These are phyloP conservation scores for Tiaroga cobitis DNA, from an alignment of 2,797 vertebrate genomes.

Conservation along the genomic window DNA sequence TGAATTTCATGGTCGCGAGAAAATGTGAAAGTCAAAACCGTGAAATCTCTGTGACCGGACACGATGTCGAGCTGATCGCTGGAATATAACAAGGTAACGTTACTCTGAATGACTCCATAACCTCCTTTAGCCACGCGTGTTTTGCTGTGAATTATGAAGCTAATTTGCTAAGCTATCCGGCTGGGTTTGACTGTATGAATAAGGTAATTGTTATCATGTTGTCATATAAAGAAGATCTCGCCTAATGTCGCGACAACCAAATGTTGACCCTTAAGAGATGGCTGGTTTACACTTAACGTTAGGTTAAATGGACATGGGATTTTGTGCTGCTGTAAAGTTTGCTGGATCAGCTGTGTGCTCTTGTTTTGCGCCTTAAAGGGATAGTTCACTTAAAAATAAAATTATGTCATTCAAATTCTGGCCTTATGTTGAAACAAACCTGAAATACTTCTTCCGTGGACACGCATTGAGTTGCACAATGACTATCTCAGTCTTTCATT, in stretches of 20 bases:
- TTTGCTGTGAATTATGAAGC: constrained; percentile 28
- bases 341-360: constrained; percentile 31
- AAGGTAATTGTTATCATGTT: constrained; percentile 19
- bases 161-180: constrained; percentile 50
- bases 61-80: constrained; percentile 41
- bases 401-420: background rate
- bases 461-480: background rate
- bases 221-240: background rate
- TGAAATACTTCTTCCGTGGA: background rate
- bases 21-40: constrained; percentile 37
- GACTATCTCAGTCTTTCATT: background rate
- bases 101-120: background rate
- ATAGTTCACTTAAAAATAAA: background rate
- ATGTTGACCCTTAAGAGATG: background rate
- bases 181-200: constrained; percentile 37
- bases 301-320: background rate
- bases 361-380: constrained; percentile 19
- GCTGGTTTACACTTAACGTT: background rate
- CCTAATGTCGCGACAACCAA: background rate
- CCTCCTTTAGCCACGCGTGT: background rate
- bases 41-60: constrained; percentile 1
- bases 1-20: constrained; percentile 28
- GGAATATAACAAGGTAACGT: constrained; percentile 2
- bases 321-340: constrained; percentile 33
- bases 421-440: background rate